phyloP scores from a whole-genome alignment of 2,888 invertebrate species.

The Candidula unifasciata region DNA sequence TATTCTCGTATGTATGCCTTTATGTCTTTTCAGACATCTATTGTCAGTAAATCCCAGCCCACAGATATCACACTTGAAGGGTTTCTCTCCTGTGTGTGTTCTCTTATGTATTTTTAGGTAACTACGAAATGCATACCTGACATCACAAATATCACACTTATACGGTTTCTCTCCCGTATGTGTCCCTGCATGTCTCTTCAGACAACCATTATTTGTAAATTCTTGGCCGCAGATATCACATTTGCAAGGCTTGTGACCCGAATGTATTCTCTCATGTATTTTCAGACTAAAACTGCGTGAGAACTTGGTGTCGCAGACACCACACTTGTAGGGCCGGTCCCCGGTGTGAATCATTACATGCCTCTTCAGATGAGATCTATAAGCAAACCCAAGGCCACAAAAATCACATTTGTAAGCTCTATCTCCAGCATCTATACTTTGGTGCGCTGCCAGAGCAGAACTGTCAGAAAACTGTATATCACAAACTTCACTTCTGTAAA shows the following conservation, averaged over 20 bases:
- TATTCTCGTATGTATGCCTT: background rate
- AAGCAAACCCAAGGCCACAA: background rate
- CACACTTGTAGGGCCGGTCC: background rate
- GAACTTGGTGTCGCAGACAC: background rate
- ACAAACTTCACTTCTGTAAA: slow-evolving; percentile 32
- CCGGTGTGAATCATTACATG: background rate
- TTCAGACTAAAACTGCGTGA: background rate
- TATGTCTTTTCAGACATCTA: background rate
- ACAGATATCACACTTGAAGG: background rate
- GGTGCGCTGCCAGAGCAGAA: too few relatives aligned
- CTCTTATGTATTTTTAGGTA: background rate
- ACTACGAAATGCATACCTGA: background rate
- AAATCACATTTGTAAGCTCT: background rate
- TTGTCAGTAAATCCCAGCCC: background rate
- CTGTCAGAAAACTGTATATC: too few relatives aligned
- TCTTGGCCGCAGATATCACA: background rate
- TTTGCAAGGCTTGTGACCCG: background rate
- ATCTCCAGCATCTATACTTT: background rate
- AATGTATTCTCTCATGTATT: background rate
- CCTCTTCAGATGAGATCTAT: background rate
- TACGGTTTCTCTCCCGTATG: background rate
- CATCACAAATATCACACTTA: background rate
- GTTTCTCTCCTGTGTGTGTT: background rate
- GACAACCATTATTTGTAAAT: background rate
- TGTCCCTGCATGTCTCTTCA: background rate